Conservation (phyloP, 2,888 invertebrate genomes). For the Osedax fenrisi region DNA sequence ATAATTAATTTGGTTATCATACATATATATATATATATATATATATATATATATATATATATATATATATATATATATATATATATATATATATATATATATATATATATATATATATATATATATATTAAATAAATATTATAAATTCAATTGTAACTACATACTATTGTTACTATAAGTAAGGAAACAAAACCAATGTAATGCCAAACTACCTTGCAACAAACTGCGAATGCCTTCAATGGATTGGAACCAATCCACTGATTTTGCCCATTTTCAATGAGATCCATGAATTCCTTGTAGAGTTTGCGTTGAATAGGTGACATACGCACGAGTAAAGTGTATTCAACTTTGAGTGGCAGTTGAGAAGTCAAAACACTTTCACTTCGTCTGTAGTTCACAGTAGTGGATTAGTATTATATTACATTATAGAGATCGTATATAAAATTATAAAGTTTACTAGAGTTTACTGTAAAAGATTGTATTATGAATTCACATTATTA, state of each 20-base stretch:
- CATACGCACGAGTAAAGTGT: conserved; percentile 77
- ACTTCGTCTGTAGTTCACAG: conserved; percentile 59
- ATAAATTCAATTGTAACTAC: background rate
- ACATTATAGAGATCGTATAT: background rate
- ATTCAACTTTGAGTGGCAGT: conserved; percentile 84
- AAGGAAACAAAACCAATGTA: background rate
- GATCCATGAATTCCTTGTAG: conserved; percentile 74
- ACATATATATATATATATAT: no score
- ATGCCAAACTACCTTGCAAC: conserved; percentile 89
- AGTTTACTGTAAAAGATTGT: background rate
- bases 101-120: background rate
- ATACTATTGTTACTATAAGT: background rate
- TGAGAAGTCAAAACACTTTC: conserved; percentile 83
- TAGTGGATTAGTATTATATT: background rate
- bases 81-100: background rate
- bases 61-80: background rate
- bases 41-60: no score
- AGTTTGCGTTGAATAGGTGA: conserved; percentile 76
- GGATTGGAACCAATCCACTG: conserved; percentile 53
- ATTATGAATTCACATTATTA: no score
- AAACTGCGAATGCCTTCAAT: conserved; percentile 90
- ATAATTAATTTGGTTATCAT: no score
- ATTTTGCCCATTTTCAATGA: conserved; percentile 52
- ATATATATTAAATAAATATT: background rate
- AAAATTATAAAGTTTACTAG: background rate